Evolutionary conservation across 2,888 invertebrate species (phyloP).

Genomic region (Drosophila dives): DNA sequence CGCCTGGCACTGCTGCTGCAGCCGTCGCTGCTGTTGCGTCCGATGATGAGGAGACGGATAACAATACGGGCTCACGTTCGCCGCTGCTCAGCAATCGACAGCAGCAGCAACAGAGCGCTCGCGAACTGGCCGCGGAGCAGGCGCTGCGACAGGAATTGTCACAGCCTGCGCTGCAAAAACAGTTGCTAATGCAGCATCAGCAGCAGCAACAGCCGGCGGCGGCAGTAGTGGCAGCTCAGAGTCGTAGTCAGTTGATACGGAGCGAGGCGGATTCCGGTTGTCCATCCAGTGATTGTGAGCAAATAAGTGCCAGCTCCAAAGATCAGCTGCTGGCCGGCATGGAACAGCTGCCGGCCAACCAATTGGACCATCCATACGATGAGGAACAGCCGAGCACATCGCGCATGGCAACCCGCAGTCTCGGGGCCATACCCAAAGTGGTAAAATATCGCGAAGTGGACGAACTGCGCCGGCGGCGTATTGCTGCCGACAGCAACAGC

Average conservation of each 20-base stretch:
- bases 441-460: conserved; percentile 83
- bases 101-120: conserved; percentile 69
- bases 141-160: conserved; percentile 64
- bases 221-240: conserved; percentile 9
- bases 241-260: conserved; percentile 66
- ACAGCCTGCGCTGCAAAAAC: conserved; percentile 35
- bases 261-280: conserved; percentile 86
- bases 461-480: conserved; percentile 77
- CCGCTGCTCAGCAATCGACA: conserved; percentile 87
- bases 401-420: conserved; percentile 70
- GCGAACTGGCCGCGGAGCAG: conserved; percentile 70
- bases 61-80: conserved; percentile 88
- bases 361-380: conserved; percentile 80
- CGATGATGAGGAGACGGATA: conserved; percentile 88
- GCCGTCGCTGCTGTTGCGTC: conserved; percentile 14
- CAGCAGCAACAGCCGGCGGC: conserved; percentile 37
- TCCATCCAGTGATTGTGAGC: conserved; percentile 86
- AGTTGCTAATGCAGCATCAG: conserved; percentile 19
- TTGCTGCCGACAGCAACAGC: conserved; percentile 17
- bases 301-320: conserved; percentile 89
- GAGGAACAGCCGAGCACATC: conserved; percentile 64
- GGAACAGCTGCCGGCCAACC: conserved; percentile 49
- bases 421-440: conserved; percentile 86
- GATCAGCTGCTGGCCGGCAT: conserved; percentile 87
- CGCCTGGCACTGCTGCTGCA: conserved; percentile 7